Evolutionary conservation across 2,888 invertebrate genomes (phyloP), one percentile per base, ranked within the genome.

Genomic region (Conchocele bisecta): DNA sequence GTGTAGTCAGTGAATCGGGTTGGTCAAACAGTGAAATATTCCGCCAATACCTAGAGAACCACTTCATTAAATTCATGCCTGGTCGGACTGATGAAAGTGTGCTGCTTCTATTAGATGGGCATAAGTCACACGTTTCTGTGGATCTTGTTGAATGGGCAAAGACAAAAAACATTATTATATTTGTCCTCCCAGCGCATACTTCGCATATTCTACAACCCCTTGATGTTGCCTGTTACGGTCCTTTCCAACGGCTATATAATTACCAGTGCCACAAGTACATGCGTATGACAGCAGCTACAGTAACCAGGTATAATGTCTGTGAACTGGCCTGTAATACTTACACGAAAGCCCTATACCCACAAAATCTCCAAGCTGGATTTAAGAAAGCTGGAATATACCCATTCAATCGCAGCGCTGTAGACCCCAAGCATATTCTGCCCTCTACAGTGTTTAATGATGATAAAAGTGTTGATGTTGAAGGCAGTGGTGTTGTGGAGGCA

Each of bases 1-100:
- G 42, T 1, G 41, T 37, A 29, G 58, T 68, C 0, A 59, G 48
- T 22, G 68, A 66, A 20, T 44, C 60, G 15, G 76, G 73, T 1
- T 76, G 73, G 69, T 76, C 76, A 11, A 73, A 70, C 33, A n/a
- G 28, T 4, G 54, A 11, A 1, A 17, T 67, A 11, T 77, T 73
- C 41, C 11, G 53, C 46, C 6, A 73, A 6, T 73, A 73, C 37
- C 15, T 77, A 6, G 37, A 56, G 20, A 15, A 69, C n/a, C 69
- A 76, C 35, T 76, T 76, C 33, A 6, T 72, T 3, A 69, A 69
- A 39, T 59, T 33, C 48, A 26, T 66, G 17, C 69, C 76, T 11
- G 63, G 53, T 6, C 28, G 51, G 13, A 31, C n/a, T 13, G 41
- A 50, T 17, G 22, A 69, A 26, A 56, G 39, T 17, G 31, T 65